Conservation (phyloP, 2,113 vertebrate genomes). For the Melanerpes aurifrons region DNA sequence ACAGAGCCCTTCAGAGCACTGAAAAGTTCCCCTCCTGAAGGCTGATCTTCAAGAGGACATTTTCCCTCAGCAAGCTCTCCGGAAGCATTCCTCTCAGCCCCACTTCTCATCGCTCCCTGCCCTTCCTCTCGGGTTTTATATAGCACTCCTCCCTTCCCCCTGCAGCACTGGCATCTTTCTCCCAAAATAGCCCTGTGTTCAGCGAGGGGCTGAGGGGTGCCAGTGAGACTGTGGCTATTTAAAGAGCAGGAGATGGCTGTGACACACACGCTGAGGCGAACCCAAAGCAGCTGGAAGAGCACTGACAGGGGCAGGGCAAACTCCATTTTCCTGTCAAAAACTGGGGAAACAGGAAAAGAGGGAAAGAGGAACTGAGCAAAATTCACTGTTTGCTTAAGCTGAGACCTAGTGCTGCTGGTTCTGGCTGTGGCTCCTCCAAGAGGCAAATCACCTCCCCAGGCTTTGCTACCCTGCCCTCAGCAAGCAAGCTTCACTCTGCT, state of each 20-base stretch:
- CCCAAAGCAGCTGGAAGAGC: conserved; percentile 51
- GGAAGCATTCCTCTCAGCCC: neutral
- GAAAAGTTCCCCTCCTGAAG: neutral
- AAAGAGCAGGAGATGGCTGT: conserved; percentile 35
- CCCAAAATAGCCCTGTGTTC: conserved; percentile 14
- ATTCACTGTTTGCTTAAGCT: neutral
- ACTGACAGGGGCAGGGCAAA: conserved; percentile 31
- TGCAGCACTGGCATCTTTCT: neutral
- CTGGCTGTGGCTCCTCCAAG: neutral
- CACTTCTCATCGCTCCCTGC: neutral
- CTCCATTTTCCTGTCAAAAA: conserved; percentile 22
- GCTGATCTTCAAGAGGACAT: conserved; percentile 5
- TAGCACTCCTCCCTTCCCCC: conserved; percentile 1
- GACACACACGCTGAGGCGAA: neutral
- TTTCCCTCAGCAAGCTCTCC: neutral
- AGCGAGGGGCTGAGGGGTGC: conserved; percentile 9
- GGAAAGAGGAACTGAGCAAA: neutral
- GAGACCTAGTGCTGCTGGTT: conserved; percentile 22
- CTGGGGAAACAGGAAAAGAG: neutral
- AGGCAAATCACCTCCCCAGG: conserved; percentile 6
- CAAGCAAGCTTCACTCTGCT: neutral
- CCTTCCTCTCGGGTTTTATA: conserved; percentile 14
- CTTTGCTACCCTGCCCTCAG: neutral
- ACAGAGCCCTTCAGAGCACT: neutral
- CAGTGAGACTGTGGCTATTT: conserved; percentile 47